Conservation (phyloP, 92 coral and sea anemone species). For the Siderastrea radians region DNA sequence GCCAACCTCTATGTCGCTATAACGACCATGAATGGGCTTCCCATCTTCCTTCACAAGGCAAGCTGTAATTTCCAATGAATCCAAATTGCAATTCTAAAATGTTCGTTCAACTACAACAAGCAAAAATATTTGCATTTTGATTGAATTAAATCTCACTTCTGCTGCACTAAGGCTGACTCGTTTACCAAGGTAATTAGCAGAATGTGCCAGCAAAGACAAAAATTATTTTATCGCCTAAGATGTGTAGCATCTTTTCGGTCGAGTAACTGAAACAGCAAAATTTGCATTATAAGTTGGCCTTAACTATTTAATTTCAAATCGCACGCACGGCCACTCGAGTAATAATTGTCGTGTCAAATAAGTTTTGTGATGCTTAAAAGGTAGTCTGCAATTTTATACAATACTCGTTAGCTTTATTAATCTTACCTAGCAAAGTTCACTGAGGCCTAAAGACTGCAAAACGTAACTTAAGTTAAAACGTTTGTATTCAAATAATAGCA, state of each 20-base stretch:
- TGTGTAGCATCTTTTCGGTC: not conserved
- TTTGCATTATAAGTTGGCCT: not conserved
- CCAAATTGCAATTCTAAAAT: not conserved
- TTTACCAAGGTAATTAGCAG: not conserved
- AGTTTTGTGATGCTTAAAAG: not conserved
- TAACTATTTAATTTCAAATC: not conserved
- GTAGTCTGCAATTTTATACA: not conserved
- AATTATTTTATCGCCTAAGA: not conserved
- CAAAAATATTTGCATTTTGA: not conserved
- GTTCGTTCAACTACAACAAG: not conserved
- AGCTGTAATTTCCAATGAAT: not conserved
- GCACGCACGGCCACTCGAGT: not conserved
- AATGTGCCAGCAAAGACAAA: not conserved
- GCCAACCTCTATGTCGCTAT: not conserved
- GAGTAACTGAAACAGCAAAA: not conserved
- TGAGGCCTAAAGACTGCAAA: not conserved
- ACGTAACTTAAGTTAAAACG: not conserved
- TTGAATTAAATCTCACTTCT: not conserved
- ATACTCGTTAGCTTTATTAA: not conserved
- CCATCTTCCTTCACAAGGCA: not conserved
- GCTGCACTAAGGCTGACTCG: too few species aligned
- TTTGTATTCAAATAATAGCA: not conserved
- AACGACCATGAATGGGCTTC: too few species aligned
- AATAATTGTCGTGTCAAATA: not conserved
- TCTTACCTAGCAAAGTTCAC: not conserved